These are phyloP conservation scores for Meghimatium bilineatum DNA, from an alignment of 2,888 invertebrate species.

Conservation along the genomic window DNA sequence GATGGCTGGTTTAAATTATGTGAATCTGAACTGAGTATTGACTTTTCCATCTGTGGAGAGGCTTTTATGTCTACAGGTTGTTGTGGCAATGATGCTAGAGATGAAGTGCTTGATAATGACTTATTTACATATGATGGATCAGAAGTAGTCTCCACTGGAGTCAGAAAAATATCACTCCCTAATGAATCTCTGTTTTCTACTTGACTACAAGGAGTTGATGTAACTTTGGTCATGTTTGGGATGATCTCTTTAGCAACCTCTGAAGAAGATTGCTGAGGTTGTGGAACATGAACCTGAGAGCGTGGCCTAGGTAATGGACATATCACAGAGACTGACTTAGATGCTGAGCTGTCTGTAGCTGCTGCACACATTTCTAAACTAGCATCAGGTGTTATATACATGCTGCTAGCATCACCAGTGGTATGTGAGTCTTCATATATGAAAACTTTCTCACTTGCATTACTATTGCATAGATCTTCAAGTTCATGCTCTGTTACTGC, in stretches of 20 bases:
- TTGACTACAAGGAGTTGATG: neutral
- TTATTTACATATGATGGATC: conserved; percentile 25
- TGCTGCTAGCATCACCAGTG: conserved; percentile 55
- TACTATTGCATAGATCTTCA: conserved; percentile 21
- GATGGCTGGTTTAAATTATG: neutral
- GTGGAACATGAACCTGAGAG: neutral
- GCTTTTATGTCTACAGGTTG: neutral
- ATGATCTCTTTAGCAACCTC: neutral
- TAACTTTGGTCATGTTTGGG: neutral
- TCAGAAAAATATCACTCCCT: conserved; percentile 47
- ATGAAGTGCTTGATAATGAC: neutral
- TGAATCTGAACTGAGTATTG: neutral
- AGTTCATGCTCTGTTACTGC: neutral
- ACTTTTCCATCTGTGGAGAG: neutral
- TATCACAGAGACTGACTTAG: conserved; percentile 4
- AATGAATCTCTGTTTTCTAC: conserved; percentile 33
- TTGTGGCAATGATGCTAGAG: neutral
- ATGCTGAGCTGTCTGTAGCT: neutral
- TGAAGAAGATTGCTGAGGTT: neutral
- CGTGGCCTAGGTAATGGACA: conserved; percentile 5
- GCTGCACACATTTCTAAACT: conserved; percentile 54
- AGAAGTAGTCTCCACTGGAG: conserved; percentile 43
- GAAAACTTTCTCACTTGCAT: neutral
- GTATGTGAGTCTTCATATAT: conserved; percentile 23
- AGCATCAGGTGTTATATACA: conserved; percentile 64